These are phyloP conservation scores for Phalacrocorax pelagicus DNA, from an alignment of 2,113 vertebrate species.

Conservation along the genomic window DNA sequence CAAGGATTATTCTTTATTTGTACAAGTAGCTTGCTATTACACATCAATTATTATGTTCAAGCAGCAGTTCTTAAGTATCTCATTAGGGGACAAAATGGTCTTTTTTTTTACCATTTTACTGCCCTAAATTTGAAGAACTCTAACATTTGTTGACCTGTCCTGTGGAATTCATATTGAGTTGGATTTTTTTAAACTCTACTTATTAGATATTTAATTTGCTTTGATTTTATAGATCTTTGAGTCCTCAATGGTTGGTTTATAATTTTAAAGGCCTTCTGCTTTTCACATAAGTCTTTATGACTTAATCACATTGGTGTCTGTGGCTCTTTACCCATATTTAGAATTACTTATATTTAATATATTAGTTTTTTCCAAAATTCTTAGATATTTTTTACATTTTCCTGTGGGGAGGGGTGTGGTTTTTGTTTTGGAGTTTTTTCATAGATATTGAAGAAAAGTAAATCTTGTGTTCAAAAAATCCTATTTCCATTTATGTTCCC, in stretches of 20 bases:
- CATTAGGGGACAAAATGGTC: not conserved
- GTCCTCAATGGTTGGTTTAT: not conserved
- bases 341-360: not conserved
- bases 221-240: not conserved
- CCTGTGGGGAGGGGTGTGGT: fast-evolving
- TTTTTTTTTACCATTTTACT: not conserved
- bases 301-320: not conserved
- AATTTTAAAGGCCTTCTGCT: not conserved
- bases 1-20: not conserved
- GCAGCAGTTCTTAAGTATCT: not conserved
- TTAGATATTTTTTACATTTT: not conserved
- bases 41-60: not conserved
- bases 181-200: not conserved
- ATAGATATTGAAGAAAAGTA: not conserved
- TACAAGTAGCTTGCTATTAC: not conserved
- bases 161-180: not conserved
- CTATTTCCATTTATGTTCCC: not conserved
- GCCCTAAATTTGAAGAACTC: not conserved
- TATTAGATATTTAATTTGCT: not conserved
- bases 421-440: not conserved
- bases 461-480: not conserved
- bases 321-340: not conserved
- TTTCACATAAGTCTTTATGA: not conserved
- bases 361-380: not conserved
- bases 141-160: not conserved